Conservation (phyloP, 2,888 invertebrate genomes). For the Drosophila siamana region DNA sequence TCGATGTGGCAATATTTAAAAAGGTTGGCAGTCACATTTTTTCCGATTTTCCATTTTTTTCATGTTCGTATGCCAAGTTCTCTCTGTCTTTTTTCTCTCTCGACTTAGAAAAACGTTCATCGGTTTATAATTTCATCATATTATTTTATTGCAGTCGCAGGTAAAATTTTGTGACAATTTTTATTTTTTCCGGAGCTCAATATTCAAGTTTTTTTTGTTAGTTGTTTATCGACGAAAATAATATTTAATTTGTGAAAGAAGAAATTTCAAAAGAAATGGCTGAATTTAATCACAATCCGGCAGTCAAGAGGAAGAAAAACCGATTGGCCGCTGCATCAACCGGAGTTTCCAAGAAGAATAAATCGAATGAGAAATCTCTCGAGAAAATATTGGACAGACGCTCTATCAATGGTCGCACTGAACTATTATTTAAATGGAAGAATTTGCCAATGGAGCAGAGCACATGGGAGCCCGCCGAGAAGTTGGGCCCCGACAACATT, state of each 20-base stretch:
- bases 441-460: conserved; percentile 12
- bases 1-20: conserved; percentile 5
- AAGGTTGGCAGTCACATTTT: conserved; percentile 8
- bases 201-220: background rate
- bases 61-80: background rate
- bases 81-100: background rate
- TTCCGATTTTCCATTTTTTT: background rate
- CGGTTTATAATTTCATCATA: background rate
- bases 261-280: conserved; percentile 16
- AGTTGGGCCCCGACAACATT: conserved; percentile 31
- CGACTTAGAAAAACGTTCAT: background rate
- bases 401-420: conserved; percentile 25
- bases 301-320: background rate
- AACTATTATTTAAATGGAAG: conserved; percentile 47
- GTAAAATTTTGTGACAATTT: background rate
- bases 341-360: background rate
- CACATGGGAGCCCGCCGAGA: conserved; percentile 56
- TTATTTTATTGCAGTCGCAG: background rate
- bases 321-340: background rate
- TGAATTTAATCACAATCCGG: background rate
- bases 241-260: background rate
- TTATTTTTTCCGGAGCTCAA: background rate
- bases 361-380: background rate
- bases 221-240: background rate
- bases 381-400: conserved; percentile 50